Evolutionary conservation across 92 coral and sea anemone species (phyloP).

Genomic region (Phenganax stokvisi): DNA sequence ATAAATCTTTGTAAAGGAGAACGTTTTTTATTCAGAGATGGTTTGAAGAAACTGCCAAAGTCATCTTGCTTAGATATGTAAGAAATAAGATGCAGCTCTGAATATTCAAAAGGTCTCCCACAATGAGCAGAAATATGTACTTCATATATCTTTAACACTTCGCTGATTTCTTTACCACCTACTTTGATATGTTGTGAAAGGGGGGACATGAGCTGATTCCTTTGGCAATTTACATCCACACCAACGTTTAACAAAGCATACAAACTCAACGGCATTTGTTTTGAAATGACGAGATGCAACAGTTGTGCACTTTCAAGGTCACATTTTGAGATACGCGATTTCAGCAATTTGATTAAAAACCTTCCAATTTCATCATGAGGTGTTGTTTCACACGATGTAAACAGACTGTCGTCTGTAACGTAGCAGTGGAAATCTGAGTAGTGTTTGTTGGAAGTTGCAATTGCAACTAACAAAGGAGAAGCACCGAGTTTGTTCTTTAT

Average conservation of each 20-base stretch:
- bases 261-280: slow-evolving; percentile 35
- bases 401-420: slow-evolving; percentile 3
- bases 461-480: background rate
- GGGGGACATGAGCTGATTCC: background rate
- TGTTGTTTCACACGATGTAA: slow-evolving; percentile 9
- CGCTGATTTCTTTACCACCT: background rate
- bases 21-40: background rate
- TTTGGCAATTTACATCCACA: slow-evolving; percentile 15
- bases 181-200: background rate
- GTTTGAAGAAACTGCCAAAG: slow-evolving; percentile 40
- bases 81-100: slow-evolving; percentile 58
- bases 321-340: slow-evolving; percentile 9
- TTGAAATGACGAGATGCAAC: background rate
- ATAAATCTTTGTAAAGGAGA: slow-evolving; percentile 34
- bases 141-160: slow-evolving; percentile 6
- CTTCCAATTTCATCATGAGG: slow-evolving; percentile 15
- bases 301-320: background rate
- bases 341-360: slow-evolving; percentile 5
- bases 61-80: slow-evolving; percentile 41
- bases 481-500: background rate
- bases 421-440: background rate
- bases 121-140: slow-evolving; percentile 48
- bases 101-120: slow-evolving; percentile 41
- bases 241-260: slow-evolving; percentile 26
- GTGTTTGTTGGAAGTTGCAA: background rate